A percentile compares a stretch with the other conserved stretches of the same genome.
These are phyloP conservation scores for Ammospiza nelsoni DNA, from an alignment of 2,113 vertebrate genomes.

Conservation along the genomic window DNA sequence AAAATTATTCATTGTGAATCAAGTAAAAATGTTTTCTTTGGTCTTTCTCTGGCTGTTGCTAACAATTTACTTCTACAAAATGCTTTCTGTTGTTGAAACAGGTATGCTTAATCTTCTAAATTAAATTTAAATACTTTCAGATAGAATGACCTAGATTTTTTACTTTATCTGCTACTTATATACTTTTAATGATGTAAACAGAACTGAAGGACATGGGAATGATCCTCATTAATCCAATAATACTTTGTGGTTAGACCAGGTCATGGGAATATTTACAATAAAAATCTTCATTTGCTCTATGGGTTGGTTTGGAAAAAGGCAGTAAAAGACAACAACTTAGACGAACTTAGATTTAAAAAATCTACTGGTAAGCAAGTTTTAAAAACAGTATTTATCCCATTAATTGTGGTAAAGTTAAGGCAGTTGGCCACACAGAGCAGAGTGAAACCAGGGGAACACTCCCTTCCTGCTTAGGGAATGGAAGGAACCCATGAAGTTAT, in stretches of 20 bases:
- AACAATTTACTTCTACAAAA: neutral
- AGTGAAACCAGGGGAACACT: neutral
- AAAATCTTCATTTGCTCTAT: neutral
- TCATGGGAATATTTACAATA: neutral
- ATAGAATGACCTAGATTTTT: neutral
- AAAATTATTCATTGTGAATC: constrained; percentile 24
- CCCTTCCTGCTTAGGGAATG: neutral
- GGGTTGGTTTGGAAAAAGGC: neutral
- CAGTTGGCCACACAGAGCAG: neutral
- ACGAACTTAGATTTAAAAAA: neutral
- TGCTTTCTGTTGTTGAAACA: constrained; percentile 11
- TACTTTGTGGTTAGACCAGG: neutral
- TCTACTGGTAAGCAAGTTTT: neutral
- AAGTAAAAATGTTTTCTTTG: constrained; percentile 27
- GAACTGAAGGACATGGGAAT: constrained; percentile 7
- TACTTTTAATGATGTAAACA: constrained; percentile 11
- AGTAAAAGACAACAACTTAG: neutral
- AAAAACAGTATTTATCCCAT: neutral
- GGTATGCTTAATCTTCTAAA: neutral
- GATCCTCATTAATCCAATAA: constrained; percentile 2
- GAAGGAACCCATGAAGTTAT: neutral
- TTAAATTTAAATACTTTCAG: constrained; percentile 3
- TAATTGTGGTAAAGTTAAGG: neutral
- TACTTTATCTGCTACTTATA: neutral
- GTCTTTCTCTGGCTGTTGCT: neutral